A percentile compares a stretch with the other conserved stretches of the same genome.
Evolutionary conservation across 2,888 invertebrate species (phyloP).

Genomic region (Muschampia plurimacula): DNA sequence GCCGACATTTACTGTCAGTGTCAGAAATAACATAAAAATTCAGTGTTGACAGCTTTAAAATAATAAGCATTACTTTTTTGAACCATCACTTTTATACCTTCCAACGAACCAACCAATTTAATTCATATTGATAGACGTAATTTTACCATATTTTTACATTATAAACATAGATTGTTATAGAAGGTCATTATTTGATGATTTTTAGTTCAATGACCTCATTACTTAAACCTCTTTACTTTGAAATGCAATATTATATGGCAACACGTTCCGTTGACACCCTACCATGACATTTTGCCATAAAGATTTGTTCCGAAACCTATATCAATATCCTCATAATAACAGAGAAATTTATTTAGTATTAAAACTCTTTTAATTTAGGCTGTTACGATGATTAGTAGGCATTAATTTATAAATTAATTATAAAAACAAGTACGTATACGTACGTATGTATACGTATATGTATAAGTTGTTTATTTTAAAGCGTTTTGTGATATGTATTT

Average conservation of each 20-base stretch:
- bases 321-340: constrained; percentile 14
- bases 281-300: constrained; percentile 12
- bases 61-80: too few species aligned
- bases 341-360: neutral
- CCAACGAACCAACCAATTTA: too few species aligned
- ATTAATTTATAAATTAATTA: neutral
- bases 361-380: constrained; percentile 1
- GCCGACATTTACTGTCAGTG: too few species aligned
- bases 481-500: constrained; percentile 17
- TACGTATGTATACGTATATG: neutral
- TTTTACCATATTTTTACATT: too few species aligned
- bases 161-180: neutral
- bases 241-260: constrained; percentile 28
- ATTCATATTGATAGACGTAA: too few species aligned
- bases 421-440: neutral
- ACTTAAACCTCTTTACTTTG: neutral
- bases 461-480: neutral
- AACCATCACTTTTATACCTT: too few species aligned
- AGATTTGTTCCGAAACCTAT: constrained; percentile 45
- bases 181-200: neutral
- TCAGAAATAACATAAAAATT: too few species aligned
- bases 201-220: neutral
- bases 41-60: too few species aligned
- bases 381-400: neutral
- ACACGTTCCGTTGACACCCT: constrained; percentile 39